Percentiles rank a stretch among this genome's conserved stretches.
Evolutionary conservation across 1,140 invertebrate species (phyloP).

Genomic region (Rhopalosiphum padi): DNA sequence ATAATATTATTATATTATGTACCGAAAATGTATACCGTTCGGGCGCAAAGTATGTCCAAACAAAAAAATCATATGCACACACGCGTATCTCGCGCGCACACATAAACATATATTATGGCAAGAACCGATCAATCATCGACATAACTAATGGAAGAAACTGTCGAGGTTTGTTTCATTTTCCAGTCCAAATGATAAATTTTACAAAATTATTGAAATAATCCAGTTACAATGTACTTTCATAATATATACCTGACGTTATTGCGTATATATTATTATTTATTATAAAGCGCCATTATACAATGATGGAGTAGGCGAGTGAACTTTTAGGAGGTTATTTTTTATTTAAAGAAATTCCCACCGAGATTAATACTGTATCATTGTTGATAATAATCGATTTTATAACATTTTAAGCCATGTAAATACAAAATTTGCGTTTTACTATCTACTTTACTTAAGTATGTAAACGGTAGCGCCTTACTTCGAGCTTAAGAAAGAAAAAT

Average conservation of each 20-base stretch:
- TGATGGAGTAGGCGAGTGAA: neutral
- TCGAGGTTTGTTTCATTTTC: slow-evolving; percentile 29
- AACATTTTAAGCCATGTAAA: neutral
- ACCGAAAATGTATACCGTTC: neutral
- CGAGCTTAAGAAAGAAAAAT: no score
- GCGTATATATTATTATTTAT: neutral
- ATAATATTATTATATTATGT: neutral
- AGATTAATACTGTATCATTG: neutral
- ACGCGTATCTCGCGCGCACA: neutral
- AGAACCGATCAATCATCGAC: slow-evolving; percentile 30
- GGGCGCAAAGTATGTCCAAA: neutral
- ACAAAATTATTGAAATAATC: neutral
- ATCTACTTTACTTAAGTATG: no score
- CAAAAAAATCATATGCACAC: neutral
- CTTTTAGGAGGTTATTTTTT: neutral
- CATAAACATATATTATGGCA: neutral
- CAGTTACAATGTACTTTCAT: neutral
- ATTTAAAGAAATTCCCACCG: neutral
- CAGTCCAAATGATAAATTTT: slow-evolving; percentile 24
- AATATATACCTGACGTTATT: neutral
- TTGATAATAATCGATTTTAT: neutral
- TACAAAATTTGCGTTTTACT: neutral
- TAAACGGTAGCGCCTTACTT: neutral
- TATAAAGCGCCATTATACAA: neutral
- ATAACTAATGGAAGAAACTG: slow-evolving; percentile 19